phyloP scores from a whole-genome alignment of 1,140 invertebrate species.

The Hyles euphorbiae region DNA sequence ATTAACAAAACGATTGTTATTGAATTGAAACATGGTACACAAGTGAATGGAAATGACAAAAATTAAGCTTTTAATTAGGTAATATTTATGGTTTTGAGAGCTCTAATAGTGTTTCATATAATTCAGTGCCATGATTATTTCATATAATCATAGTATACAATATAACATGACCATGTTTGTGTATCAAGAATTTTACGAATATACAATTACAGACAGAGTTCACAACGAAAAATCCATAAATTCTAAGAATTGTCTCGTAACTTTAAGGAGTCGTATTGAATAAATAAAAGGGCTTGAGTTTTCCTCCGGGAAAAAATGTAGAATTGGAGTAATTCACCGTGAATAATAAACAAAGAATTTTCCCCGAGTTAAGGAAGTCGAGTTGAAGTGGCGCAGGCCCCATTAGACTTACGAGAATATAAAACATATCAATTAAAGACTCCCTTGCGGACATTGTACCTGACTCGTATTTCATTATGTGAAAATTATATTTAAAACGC shows the following conservation, averaged over 20 bases:
- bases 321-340: conserved; percentile 55
- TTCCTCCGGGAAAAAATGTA: conserved; percentile 47
- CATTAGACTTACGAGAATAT: conserved; percentile 31
- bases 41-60: no score
- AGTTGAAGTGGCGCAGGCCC: conserved; percentile 21
- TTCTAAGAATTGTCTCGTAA: conserved; percentile 29
- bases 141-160: no score
- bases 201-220: no score
- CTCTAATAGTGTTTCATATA: no score
- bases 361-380: conserved; percentile 31
- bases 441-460: conserved; percentile 11
- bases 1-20: no score
- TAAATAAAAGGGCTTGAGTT: conserved; percentile 53
- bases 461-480: conserved; percentile 2
- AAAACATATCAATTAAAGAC: conserved; percentile 36
- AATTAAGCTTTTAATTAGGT: no score
- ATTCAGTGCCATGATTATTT: no score
- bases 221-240: no score
- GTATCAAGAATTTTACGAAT: no score
- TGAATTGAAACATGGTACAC: no score
- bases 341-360: conserved; percentile 65
- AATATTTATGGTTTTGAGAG: no score
- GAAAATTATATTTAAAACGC: neutral
- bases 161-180: no score
- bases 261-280: conserved; percentile 44